These are phyloP conservation scores for Emydoidea blandingii DNA, from an alignment of 2,797 vertebrate genomes.

Conservation along the genomic window DNA sequence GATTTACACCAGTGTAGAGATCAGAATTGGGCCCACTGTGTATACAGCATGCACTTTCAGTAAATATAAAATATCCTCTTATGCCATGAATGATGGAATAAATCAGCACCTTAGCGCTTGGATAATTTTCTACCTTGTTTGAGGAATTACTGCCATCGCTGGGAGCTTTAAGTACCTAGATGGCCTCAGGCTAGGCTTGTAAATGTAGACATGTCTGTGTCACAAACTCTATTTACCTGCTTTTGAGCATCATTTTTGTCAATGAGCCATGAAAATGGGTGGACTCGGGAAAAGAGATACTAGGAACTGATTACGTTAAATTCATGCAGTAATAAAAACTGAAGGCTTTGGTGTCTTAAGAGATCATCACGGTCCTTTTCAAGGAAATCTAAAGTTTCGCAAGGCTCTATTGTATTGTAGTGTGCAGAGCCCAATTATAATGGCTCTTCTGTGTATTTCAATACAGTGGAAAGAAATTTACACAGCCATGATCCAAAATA, in stretches of 20 bases:
- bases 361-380: constrained; percentile 9
- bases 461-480: neutral
- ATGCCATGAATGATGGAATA: neutral
- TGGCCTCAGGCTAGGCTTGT: neutral
- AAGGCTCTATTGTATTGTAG: accelerated
- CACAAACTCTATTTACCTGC: constrained; percentile 2
- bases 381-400: constrained; percentile 23
- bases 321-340: constrained; percentile 35
- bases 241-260: constrained; percentile 22
- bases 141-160: neutral
- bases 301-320: constrained; percentile 32
- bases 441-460: neutral
- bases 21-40: neutral
- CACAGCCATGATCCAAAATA: neutral
- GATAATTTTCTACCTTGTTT: neutral
- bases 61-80: neutral
- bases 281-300: neutral
- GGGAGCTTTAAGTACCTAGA: constrained; percentile 26
- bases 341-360: constrained; percentile 34
- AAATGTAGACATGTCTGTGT: neutral
- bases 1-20: neutral
- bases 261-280: neutral
- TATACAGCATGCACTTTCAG: neutral
- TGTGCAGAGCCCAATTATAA: accelerated
- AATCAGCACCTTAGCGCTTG: neutral